Base-by-base conservation (phyloP, 2,113 vertebrate genomes). In the Butorides virescens region DNA sequence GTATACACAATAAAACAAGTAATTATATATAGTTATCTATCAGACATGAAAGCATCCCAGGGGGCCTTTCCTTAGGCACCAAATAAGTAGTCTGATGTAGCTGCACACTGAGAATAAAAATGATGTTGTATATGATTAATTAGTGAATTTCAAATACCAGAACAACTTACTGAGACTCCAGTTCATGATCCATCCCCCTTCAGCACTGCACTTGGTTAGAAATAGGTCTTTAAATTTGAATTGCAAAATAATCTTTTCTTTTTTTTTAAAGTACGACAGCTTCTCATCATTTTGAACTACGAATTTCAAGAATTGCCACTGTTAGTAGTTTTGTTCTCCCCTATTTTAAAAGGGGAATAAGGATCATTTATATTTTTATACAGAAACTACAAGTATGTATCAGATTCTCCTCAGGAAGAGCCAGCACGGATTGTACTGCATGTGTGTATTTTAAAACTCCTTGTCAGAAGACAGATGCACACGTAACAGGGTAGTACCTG, bases 21-120 rank as follows among this genome's bases (percentile, higher is more conserved):
- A 90, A 94, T 91, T 90, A 96, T 81, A 94, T 66, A 90, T 32
- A 84, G 75, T 42, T 92, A 77, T 86, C 92, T 75, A 68, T 94
- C 88, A 96, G 76, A 95, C 75, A 94, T 88, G 56, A 96, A 96
- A 90, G 72, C 59, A 80, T 68, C 72, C 59, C 5, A 0, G 20
- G n/a, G 23, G 59, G 21, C 5, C 37, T 88, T 92, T 92, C 88
- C 56, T 95, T 88, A 93, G 63, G 36, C 83, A 88, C 55, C 39
- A 77, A 93, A 83, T 39, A 90, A 84, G 63, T 80, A 78, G 32
- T 72, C 44, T 86, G 72, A 88, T 77, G 72, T 52, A 84, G 49
- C 0, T 52, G 42, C 72, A 92, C 13, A 94, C 56, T 63, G 37
- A 76, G 47, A 94, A 90, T 67, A 86, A 86, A 92, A 95, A 70